phyloP scores from a whole-genome alignment of 2,888 invertebrate species.

The Brachyopa scutellaris region DNA sequence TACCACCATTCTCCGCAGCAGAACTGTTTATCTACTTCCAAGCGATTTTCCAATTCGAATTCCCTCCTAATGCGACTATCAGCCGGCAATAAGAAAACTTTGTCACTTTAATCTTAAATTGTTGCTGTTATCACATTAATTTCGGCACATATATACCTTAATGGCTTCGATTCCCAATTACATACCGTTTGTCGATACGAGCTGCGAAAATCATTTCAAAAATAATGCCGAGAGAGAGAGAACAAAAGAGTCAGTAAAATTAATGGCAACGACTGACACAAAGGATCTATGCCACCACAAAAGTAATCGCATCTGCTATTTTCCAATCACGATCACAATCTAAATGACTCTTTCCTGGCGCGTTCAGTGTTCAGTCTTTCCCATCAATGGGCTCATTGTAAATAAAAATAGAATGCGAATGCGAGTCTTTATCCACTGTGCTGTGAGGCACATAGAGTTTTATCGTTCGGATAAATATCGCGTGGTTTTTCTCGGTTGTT shows the following conservation, averaged over 20 bases:
- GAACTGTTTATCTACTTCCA: slow-evolving; percentile 21
- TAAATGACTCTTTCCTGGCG: slow-evolving; percentile 37
- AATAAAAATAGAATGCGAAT: neutral
- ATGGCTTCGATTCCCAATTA: slow-evolving; percentile 48
- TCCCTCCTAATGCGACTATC: slow-evolving; percentile 22
- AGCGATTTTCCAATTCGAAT: slow-evolving; percentile 23
- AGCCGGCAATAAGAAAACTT: slow-evolving; percentile 41
- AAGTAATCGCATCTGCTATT: slow-evolving; percentile 56
- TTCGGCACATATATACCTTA: slow-evolving; percentile 59
- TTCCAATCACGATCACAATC: slow-evolving; percentile 50
- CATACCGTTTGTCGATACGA: slow-evolving; percentile 28
- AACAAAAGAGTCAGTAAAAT: slow-evolving; percentile 8
- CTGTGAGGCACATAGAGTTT: slow-evolving; percentile 29
- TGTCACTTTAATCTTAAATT: slow-evolving; percentile 60
- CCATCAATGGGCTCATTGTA: neutral
- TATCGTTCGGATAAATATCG: slow-evolving; percentile 2
- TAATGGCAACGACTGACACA: slow-evolving; percentile 54
- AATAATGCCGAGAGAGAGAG: neutral
- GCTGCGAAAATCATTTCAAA: slow-evolving; percentile 18
- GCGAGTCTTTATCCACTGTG: slow-evolving; percentile 18
- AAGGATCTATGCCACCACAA: slow-evolving; percentile 35
- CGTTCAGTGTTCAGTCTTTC: neutral
- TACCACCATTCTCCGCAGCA: neutral
- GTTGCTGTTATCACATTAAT: slow-evolving; percentile 51
- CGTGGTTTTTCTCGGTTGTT: no score